A percentile compares a stretch with the other conserved stretches of the same genome.
Conservation (phyloP, 2,797 vertebrate genomes). For the Sebastes melanostomus region DNA sequence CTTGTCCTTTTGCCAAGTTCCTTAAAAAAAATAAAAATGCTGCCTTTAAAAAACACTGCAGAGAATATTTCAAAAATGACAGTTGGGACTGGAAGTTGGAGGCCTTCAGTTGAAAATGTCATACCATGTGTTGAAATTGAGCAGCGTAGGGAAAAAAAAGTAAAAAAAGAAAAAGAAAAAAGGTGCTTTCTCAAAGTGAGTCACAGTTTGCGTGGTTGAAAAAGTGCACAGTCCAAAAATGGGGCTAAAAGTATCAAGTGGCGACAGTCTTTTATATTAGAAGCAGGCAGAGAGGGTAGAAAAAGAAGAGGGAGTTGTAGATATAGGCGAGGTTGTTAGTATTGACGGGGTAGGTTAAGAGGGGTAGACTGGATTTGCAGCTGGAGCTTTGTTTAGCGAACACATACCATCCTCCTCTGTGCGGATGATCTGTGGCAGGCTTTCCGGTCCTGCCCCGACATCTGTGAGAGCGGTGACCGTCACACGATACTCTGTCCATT, state of each 20-base stretch:
- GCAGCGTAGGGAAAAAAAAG: slow-evolving; percentile 34
- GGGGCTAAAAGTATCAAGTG: slow-evolving; percentile 49
- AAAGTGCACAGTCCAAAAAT: slow-evolving; percentile 63
- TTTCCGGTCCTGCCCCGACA: slow-evolving; percentile 96
- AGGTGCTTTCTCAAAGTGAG: slow-evolving; percentile 48
- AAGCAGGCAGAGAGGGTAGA: slow-evolving; percentile 61
- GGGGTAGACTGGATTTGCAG: slow-evolving; percentile 64
- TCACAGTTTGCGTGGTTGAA: slow-evolving; percentile 46
- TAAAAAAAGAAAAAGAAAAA: slow-evolving; percentile 23
- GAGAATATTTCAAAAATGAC: slow-evolving; percentile 66
- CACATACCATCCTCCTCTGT: slow-evolving; percentile 99
- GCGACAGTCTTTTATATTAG: slow-evolving; percentile 50
- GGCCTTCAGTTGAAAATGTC: slow-evolving; percentile 76
- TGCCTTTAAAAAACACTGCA: slow-evolving; percentile 78
- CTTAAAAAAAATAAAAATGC: slow-evolving; percentile 40
- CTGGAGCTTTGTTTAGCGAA: slow-evolving; percentile 59
- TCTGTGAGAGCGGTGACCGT: slow-evolving; percentile 95
- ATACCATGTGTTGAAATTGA: slow-evolving; percentile 84
- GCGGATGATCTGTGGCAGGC: slow-evolving; percentile 92
- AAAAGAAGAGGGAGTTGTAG: slow-evolving; percentile 60
- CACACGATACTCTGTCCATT: slow-evolving; percentile 98
- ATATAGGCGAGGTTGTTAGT: slow-evolving; percentile 69
- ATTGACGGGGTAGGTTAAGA: slow-evolving; percentile 61
- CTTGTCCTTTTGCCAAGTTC: slow-evolving; percentile 78
- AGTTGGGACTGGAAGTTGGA: slow-evolving; percentile 79